Conservation (phyloP, 1,140 invertebrate genomes). For the Solenopsis invicta region DNA sequence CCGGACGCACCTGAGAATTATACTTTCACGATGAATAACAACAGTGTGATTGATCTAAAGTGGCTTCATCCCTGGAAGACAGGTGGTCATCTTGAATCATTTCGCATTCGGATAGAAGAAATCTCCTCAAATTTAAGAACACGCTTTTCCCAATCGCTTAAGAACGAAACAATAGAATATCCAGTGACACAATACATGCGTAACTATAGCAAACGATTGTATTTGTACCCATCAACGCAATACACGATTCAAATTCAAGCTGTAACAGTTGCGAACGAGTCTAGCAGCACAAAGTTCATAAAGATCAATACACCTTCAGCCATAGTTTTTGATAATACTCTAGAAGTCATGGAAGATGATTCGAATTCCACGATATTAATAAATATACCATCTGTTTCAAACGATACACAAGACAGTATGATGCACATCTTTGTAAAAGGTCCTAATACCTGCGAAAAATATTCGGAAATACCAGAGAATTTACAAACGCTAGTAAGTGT, state of each 20-base stretch:
- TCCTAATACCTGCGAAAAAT: slow-evolving; percentile 58
- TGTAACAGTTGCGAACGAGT: slow-evolving; percentile 34
- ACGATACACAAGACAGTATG: slow-evolving; percentile 63
- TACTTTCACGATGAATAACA: too few relatives aligned
- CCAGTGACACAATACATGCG: slow-evolving; percentile 30
- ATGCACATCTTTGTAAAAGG: slow-evolving; percentile 72
- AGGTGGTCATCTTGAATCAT: too few relatives aligned
- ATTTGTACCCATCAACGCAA: slow-evolving; percentile 67
- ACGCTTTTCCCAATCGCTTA: neutral
- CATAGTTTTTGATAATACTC: slow-evolving; percentile 47
- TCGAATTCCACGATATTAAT: slow-evolving; percentile 63
- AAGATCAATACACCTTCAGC: slow-evolving; percentile 30
- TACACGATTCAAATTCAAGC: slow-evolving; percentile 66
- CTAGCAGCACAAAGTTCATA: neutral
- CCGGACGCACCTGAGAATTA: too few relatives aligned
- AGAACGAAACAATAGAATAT: neutral
- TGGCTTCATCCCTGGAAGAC: too few relatives aligned
- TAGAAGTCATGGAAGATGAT: neutral
- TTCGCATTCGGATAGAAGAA: too few relatives aligned
- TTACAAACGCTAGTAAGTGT: neutral
- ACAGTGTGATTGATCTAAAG: too few relatives aligned
- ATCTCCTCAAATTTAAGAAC: slow-evolving; percentile 45
- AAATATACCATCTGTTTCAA: slow-evolving; percentile 68
- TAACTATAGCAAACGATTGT: slow-evolving; percentile 44
- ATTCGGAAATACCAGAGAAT: neutral